Conservation (phyloP, 1,140 invertebrate species). For the Onthophagus taurus region DNA sequence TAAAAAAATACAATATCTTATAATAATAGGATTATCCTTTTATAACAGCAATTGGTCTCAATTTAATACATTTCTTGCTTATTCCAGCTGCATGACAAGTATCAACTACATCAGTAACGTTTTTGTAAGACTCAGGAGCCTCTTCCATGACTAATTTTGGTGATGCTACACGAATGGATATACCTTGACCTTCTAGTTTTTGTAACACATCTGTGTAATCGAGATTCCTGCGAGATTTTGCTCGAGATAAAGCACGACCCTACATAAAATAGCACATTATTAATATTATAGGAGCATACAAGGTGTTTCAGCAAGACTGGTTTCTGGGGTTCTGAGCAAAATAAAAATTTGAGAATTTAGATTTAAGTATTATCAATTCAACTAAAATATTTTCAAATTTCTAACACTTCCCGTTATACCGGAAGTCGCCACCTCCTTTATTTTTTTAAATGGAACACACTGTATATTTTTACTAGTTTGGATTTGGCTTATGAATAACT, state of each 20-base stretch:
- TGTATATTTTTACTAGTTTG: too few species aligned
- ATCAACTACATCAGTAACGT: conserved; percentile 98
- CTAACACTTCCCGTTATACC: too few species aligned
- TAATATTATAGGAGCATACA: neutral
- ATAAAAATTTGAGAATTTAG: too few species aligned
- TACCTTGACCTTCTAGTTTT: conserved; percentile 83
- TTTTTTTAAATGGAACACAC: too few species aligned
- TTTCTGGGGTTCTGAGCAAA: neutral
- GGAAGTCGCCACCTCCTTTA: too few species aligned
- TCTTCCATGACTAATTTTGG: conserved; percentile 99
- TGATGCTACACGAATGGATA: conserved; percentile 95
- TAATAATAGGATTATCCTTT: conserved; percentile 90
- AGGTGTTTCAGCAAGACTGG: neutral
- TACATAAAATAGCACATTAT: conserved; percentile 36
- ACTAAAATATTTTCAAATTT: too few species aligned
- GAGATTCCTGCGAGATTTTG: conserved; percentile 92
- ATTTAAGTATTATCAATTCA: too few species aligned
- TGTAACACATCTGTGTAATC: conserved; percentile 87
- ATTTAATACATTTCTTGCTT: conserved; percentile 94
- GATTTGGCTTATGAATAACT: too few species aligned
- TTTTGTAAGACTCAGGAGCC: conserved; percentile 98
- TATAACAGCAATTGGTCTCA: conserved; percentile 97
- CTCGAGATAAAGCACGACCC: conserved; percentile 92
- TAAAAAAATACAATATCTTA: too few species aligned
- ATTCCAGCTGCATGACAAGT: conserved; percentile 97